Conservation (phyloP, 37 sponge, comb jelly and placozoan genomes). For the Geodia barretti region DNA sequence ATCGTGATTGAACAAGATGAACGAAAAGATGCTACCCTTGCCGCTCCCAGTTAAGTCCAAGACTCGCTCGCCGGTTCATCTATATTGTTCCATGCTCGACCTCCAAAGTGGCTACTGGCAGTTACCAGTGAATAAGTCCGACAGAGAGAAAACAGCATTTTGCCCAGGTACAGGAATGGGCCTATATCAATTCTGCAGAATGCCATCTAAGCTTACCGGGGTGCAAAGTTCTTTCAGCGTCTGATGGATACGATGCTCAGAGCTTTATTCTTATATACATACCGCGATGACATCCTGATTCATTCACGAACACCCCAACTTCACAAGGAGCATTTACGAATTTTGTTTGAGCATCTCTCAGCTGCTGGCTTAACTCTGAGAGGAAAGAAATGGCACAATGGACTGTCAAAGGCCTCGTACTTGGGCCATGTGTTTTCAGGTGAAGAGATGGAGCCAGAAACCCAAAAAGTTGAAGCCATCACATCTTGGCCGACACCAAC, state of each 20-base stretch:
- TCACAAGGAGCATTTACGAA: conserved; percentile 41
- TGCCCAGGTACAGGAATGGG: conserved; percentile 67
- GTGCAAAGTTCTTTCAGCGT: conserved; percentile 59
- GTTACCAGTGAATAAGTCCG: conserved; percentile 50
- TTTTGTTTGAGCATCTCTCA: conserved; percentile 45
- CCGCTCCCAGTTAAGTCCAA: conserved; percentile 67
- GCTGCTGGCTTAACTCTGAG: conserved; percentile 58
- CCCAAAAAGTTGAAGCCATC: conserved; percentile 39
- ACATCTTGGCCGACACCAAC: conserved; percentile 38
- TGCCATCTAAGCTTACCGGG: conserved; percentile 57
- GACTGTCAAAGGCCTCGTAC: conserved; percentile 21
- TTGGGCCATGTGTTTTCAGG: conserved; percentile 46
- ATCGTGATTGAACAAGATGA: conserved; percentile 63
- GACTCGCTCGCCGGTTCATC: conserved; percentile 52
- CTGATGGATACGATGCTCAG: conserved; percentile 52
- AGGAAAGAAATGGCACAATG: conserved; percentile 56
- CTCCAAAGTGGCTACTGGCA: conserved; percentile 73
- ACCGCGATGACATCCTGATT: conserved; percentile 55
- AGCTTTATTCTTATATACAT: conserved; percentile 53
- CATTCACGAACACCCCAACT: conserved; percentile 9
- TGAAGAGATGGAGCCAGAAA: conserved; percentile 57
- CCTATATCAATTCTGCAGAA: conserved; percentile 45
- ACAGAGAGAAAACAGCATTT: conserved; percentile 59
- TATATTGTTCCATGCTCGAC: conserved; percentile 54
- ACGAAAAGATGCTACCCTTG: conserved; percentile 56